Evolutionary conservation across 2,797 vertebrate species (phyloP).

Genomic region (Chaetophractus vellerosus): DNA sequence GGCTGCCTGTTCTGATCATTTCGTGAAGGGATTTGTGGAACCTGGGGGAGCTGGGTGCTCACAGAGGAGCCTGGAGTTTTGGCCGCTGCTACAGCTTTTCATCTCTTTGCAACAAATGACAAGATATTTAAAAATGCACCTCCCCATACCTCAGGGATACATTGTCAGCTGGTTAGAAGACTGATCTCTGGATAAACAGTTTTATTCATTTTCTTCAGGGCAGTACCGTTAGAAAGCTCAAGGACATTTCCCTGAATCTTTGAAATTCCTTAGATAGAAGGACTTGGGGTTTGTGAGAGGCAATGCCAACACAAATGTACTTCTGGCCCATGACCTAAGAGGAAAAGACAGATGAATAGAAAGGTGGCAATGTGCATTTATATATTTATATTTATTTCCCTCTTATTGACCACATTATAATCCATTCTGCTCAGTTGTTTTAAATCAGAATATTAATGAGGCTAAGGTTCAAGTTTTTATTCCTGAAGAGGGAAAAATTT

Average conservation of each 20-base stretch:
- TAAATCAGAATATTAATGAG: background rate
- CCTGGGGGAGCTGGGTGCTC: constrained; percentile 61
- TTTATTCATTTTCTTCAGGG: constrained; percentile 77
- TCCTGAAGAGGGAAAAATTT: background rate
- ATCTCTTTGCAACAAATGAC: constrained; percentile 83
- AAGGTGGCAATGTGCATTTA: background rate
- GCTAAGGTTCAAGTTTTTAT: background rate
- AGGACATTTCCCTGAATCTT: background rate
- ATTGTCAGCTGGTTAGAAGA: constrained; percentile 76
- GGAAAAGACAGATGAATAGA: background rate
- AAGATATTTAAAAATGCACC: constrained; percentile 81
- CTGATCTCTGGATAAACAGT: constrained; percentile 71
- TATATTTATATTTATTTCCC: background rate
- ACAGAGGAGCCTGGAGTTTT: constrained; percentile 76
- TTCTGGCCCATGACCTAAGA: background rate
- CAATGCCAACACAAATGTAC: background rate
- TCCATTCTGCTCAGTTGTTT: background rate
- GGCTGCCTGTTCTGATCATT: constrained; percentile 59
- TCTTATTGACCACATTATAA: background rate
- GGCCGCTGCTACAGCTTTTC: constrained; percentile 71
- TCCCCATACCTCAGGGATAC: constrained; percentile 70
- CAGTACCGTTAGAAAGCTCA: constrained; percentile 55
- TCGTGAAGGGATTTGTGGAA: constrained; percentile 67
- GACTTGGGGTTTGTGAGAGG: background rate
- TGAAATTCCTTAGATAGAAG: constrained; percentile 39